These are phyloP conservation scores for Chloropsis cyanopogon DNA, from an alignment of 2,113 vertebrate species.

Conservation along the genomic window DNA sequence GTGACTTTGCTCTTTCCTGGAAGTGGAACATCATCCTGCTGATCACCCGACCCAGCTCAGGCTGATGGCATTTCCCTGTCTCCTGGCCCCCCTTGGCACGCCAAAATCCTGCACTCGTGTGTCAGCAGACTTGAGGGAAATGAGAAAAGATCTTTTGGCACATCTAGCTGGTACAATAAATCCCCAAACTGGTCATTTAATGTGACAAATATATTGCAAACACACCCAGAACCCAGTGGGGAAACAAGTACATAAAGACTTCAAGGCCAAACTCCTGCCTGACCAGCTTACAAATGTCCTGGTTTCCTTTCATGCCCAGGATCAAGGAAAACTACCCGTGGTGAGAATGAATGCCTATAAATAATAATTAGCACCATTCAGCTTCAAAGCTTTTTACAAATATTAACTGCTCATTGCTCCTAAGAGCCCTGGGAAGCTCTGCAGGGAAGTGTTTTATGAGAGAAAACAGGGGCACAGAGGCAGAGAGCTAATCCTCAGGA, in stretches of 20 bases:
- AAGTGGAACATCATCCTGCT: neutral
- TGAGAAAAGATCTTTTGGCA: neutral
- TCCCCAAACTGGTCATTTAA: neutral
- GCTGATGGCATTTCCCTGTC: neutral
- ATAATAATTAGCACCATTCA: conserved; percentile 41
- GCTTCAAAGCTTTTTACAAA: conserved; percentile 40
- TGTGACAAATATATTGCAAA: neutral
- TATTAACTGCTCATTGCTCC: neutral
- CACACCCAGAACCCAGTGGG: neutral
- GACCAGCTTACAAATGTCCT: neutral
- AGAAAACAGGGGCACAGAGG: neutral
- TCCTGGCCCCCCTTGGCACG: neutral
- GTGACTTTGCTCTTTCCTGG: neutral
- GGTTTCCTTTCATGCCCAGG: conserved; percentile 22
- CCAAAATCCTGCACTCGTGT: neutral
- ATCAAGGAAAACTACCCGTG: neutral
- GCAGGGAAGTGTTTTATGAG: conserved; percentile 19
- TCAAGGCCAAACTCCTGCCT: neutral
- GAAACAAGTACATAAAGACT: neutral
- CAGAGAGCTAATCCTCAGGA: neutral
- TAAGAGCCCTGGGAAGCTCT: neutral
- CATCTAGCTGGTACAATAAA: neutral
- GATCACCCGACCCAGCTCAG: neutral
- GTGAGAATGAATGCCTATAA: neutral
- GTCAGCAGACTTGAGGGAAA: neutral